Percentiles rank a stretch among this genome's conserved stretches.
These are phyloP conservation scores for Melolontha melolontha DNA, from an alignment of 2,888 invertebrate species.

Conservation along the genomic window DNA sequence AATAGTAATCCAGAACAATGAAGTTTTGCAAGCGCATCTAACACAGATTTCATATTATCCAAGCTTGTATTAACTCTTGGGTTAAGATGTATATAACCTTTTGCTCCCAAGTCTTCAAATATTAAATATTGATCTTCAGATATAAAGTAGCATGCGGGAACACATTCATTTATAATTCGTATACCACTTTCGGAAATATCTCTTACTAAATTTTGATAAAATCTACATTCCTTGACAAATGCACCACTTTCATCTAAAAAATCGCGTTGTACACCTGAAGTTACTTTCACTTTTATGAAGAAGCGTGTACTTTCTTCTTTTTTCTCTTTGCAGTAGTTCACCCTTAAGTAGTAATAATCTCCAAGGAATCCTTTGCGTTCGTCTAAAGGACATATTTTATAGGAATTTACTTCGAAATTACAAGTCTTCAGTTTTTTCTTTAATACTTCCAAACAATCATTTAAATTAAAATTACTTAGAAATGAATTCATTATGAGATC, in stretches of 20 bases:
- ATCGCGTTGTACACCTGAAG: constrained; percentile 66
- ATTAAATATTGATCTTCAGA: constrained; percentile 55
- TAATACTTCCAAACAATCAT: constrained; percentile 39
- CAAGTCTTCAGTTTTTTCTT: constrained; percentile 35
- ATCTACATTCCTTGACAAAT: constrained; percentile 66
- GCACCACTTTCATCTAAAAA: constrained; percentile 66
- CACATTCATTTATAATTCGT: constrained; percentile 52
- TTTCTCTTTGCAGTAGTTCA: background rate
- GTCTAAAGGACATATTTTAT: constrained; percentile 32
- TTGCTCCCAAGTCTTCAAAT: constrained; percentile 60
- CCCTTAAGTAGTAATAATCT: constrained; percentile 40
- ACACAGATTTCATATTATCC: constrained; percentile 48
- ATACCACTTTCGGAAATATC: constrained; percentile 58
- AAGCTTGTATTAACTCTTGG: constrained; percentile 50
- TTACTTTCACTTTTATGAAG: constrained; percentile 73
- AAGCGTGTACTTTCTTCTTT: constrained; percentile 57
- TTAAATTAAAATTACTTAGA: background rate
- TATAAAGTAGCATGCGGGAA: constrained; percentile 58
- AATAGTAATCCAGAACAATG: constrained; percentile 59
- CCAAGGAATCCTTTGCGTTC: constrained; percentile 42
- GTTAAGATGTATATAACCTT: constrained; percentile 54
- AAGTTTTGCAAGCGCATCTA: constrained; percentile 53
- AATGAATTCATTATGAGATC: too few relatives aligned
- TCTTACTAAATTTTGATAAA: constrained; percentile 61
- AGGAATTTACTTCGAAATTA: constrained; percentile 38